Evolutionary conservation across 1,140 invertebrate genomes (phyloP), one percentile per base, ranked within the genome.

Genomic region (Macrotrachela quadricornifera): DNA sequence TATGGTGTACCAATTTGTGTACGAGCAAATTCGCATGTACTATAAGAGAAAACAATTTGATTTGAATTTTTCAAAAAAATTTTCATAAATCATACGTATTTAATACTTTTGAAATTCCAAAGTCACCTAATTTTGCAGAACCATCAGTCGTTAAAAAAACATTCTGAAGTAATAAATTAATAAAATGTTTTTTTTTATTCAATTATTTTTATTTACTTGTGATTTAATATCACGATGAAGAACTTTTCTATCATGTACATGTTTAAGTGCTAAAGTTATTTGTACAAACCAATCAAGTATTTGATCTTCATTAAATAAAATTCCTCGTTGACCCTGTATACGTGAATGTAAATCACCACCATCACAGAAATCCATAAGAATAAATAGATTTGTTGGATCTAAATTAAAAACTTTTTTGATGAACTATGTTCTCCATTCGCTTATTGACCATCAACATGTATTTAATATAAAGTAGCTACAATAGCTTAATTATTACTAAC

Each of bases 1-100:
- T 73, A 76, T n/a, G 75, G 75, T 36, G 75, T 76, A 10, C 75
- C 75, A 58, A 76, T 72, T 59, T 73, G 67, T 18, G 74, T 73
- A 49, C 66, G 57, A 47, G 73, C 71, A 55, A 73, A 58, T 56
- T 74, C 68, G 37, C 63, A 59, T 50, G 73, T 70, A 50, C 67
- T 70, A 54, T 14, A 61, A 54, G 51, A 53, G 42, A 49, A 37
- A 57, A 48, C 8, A 30, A 30, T 30, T 30, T 2, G 8, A 4
- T 30, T 30, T 30, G n/a, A n/a, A n/a, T 30, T 4, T 30, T 48
- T 30, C 2, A 30, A 30, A 30, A 8, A 43, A 46, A 40, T 12
- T 48, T 14, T 36, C 14, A 30, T 53, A 30, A 30, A 30, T 30
- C 50, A 52, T 57, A 68, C 64, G 60, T 66, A 58, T 69, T 64